Evolutionary conservation across 2,797 vertebrate genomes (phyloP).

Genomic region (Ammospiza maritima): DNA sequence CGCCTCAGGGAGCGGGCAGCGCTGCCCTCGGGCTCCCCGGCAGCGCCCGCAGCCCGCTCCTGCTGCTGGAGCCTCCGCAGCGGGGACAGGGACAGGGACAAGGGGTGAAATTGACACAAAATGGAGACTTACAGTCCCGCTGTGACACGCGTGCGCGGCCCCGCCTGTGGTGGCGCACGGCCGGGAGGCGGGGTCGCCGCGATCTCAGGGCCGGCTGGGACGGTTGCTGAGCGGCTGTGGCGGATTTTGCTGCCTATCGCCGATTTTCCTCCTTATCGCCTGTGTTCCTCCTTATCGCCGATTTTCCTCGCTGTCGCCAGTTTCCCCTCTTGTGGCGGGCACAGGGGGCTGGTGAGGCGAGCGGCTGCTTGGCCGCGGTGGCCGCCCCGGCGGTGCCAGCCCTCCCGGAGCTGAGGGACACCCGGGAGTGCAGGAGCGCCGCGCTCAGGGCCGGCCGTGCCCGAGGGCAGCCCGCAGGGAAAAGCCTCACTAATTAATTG

Average conservation of each 20-base stretch:
- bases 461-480: accelerated
- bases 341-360: not conserved
- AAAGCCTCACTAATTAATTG: accelerated
- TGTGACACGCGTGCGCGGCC: not conserved
- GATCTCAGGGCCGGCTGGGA: accelerated
- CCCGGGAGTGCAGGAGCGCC: accelerated
- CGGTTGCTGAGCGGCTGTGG: accelerated
- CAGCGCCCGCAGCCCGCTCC: not conserved
- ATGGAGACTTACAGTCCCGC: constrained; percentile 48
- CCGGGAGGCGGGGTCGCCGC: not conserved
- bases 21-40: not conserved
- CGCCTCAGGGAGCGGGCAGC: not conserved
- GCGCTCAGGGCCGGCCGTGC: not conserved
- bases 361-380: accelerated
- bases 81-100: accelerated
- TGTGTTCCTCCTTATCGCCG: accelerated
- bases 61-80: accelerated
- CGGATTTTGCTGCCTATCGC: accelerated
- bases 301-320: too few relatives aligned
- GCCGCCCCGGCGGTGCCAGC: accelerated
- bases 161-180: not conserved
- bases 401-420: accelerated
- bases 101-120: accelerated
- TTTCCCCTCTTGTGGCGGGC: not conserved
- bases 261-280: accelerated